A percentile compares a stretch with the other conserved stretches of the same genome.
phyloP scores from a whole-genome alignment of 2,113 vertebrate genomes.

The Caloenas nicobarica region DNA sequence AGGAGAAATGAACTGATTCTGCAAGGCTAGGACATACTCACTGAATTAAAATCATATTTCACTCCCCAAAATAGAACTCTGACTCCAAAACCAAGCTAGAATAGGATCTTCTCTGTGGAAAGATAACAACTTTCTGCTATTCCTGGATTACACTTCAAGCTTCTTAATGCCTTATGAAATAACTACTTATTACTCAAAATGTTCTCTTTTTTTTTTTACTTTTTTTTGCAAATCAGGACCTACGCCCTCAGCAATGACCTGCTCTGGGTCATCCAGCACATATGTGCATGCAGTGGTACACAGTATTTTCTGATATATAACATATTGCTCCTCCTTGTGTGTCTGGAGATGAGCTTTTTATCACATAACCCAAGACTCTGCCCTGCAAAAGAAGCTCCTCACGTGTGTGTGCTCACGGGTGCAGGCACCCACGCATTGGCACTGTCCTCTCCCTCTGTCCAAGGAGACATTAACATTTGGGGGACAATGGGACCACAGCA shows the following conservation, averaged over 20 bases:
- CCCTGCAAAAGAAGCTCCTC: not conserved
- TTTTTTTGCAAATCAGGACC: not conserved
- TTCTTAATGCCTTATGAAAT: not conserved
- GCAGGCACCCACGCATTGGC: not conserved
- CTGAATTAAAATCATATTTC: slow-evolving; percentile 34
- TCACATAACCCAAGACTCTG: not conserved
- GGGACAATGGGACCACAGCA: not conserved
- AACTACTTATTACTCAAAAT: not conserved
- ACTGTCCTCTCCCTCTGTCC: not conserved
- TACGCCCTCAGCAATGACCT: not conserved
- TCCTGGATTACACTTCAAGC: not conserved
- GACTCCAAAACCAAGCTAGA: not conserved
- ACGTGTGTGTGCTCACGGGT: fast-evolving
- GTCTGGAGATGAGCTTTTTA: too few relatives aligned
- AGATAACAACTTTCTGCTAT: not conserved
- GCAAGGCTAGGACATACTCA: not conserved
- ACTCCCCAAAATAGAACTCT: not conserved
- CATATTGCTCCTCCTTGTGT: not conserved
- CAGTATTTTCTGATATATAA: not conserved
- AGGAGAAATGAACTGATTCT: not conserved
- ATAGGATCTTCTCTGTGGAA: not conserved
- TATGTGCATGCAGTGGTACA: too few relatives aligned
- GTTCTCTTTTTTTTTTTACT: not conserved
- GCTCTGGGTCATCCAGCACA: not conserved
- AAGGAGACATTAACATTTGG: not conserved